Evolutionary conservation across 2,113 vertebrate genomes (phyloP).

Genomic region (Osmerus eperlanus): DNA sequence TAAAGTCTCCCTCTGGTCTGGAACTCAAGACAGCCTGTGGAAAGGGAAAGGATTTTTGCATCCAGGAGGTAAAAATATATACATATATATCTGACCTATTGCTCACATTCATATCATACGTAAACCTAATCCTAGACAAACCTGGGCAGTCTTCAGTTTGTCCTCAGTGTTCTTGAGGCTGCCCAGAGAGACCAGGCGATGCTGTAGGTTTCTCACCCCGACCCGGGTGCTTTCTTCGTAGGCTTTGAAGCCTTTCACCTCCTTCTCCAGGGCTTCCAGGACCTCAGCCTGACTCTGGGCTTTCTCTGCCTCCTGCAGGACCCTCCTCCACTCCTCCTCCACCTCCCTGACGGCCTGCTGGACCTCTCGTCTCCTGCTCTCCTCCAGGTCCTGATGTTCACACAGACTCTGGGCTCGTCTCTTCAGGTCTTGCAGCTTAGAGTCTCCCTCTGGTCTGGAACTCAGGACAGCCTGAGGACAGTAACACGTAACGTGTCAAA

Average conservation of each 20-base stretch:
- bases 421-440: slow-evolving; percentile 50
- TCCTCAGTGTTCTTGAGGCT: slow-evolving; percentile 37
- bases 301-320: slow-evolving; percentile 52
- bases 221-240: slow-evolving; percentile 40
- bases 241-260: slow-evolving; percentile 38
- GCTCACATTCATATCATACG: too few relatives aligned
- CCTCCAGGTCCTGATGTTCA: slow-evolving; percentile 46
- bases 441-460: slow-evolving; percentile 52
- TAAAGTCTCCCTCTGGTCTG: slow-evolving; percentile 36
- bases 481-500: background rate
- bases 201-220: slow-evolving; percentile 59
- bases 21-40: slow-evolving; percentile 31
- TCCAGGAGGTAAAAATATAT: background rate
- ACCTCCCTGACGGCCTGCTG: slow-evolving; percentile 25
- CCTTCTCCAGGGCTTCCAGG: slow-evolving; percentile 32
- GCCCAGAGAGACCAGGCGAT: slow-evolving; percentile 34
- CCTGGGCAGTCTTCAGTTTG: slow-evolving; percentile 55
- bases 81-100: too few relatives aligned
- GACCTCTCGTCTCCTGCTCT: slow-evolving; percentile 41
- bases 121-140: slow-evolving; percentile 23
- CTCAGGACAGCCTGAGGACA: slow-evolving; percentile 43
- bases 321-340: slow-evolving; percentile 62
- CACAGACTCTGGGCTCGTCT: slow-evolving; percentile 43
- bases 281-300: slow-evolving; percentile 32
- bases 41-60: too few relatives aligned